Evolutionary conservation across 2,113 vertebrate species (phyloP).

Genomic region (Heterochromis multidens): DNA sequence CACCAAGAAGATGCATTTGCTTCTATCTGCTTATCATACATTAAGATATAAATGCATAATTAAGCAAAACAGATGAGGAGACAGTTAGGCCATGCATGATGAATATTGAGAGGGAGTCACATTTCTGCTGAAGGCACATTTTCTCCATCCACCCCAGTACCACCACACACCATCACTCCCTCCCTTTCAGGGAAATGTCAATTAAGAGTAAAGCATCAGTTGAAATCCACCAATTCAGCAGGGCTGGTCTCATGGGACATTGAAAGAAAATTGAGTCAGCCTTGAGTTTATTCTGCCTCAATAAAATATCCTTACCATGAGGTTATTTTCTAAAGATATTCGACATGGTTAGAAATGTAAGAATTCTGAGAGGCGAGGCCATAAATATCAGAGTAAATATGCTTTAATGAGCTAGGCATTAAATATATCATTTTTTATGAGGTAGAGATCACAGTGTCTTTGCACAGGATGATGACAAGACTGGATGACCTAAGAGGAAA

Average conservation of each 20-base stretch:
- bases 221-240: constrained; percentile 52
- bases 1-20: not conserved
- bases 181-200: constrained; percentile 48
- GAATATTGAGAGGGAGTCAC: constrained; percentile 20
- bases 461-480: not conserved
- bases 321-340: not conserved
- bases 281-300: constrained; percentile 5
- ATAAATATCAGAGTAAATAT: not conserved
- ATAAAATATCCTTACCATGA: constrained; percentile 9
- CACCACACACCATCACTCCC: not conserved
- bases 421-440: not conserved
- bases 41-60: constrained; percentile 12
- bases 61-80: not conserved
- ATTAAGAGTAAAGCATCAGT: constrained; percentile 48
- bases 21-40: not conserved
- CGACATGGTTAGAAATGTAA: not conserved
- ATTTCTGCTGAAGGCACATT: constrained; percentile 61
- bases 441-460: not conserved
- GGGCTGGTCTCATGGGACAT: constrained; percentile 15
- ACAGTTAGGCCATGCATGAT: constrained; percentile 21
- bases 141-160: constrained; percentile 5
- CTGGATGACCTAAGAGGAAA: not conserved
- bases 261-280: not conserved
- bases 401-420: not conserved
- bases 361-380: not conserved